phyloP scores from a whole-genome alignment of 2,888 invertebrate genomes.

The Pachymerium ferrugineum region DNA sequence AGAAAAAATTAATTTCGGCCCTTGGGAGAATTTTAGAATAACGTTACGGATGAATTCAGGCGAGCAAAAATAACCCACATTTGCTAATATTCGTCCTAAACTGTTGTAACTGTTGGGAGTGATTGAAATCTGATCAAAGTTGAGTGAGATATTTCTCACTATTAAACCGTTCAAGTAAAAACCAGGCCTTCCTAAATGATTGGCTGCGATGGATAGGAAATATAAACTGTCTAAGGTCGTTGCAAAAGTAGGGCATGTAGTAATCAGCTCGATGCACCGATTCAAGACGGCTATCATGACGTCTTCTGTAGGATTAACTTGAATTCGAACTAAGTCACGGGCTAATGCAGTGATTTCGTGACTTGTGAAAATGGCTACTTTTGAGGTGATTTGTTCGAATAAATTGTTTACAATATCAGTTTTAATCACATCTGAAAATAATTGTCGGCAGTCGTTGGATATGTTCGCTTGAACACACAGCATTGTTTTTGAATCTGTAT shows the following conservation, averaged over 20 bases:
- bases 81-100: neutral
- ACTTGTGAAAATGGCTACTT: neutral
- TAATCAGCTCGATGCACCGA: neutral
- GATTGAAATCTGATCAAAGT: no score
- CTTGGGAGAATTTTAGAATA: neutral
- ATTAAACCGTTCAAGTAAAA: neutral
- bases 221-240: neutral
- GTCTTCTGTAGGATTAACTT: neutral
- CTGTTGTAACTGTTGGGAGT: neutral
- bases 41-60: neutral
- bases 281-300: neutral
- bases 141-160: neutral
- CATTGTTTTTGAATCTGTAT: neutral
- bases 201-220: neutral
- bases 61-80: neutral
- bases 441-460: neutral
- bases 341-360: neutral
- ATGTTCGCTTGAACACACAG: neutral
- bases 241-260: neutral
- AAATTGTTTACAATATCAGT: neutral
- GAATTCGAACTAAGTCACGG: neutral
- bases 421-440: neutral
- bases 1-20: neutral
- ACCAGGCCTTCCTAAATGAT: neutral
- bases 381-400: neutral